These are phyloP conservation scores for Toxotes lorentzi DNA, from an alignment of 2,797 vertebrate species.

Conservation along the genomic window DNA sequence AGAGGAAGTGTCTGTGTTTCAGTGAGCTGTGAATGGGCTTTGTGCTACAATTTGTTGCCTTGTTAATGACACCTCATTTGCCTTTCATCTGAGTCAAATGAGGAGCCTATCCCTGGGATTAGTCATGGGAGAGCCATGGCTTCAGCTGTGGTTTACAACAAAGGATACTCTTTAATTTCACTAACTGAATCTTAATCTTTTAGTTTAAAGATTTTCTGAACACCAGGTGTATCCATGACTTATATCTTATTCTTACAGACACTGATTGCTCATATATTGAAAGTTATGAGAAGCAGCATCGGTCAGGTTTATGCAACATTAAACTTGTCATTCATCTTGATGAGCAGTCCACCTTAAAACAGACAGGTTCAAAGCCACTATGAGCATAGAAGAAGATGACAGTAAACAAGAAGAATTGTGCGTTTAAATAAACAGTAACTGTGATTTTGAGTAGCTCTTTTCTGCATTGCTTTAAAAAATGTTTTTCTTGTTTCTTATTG, in stretches of 20 bases:
- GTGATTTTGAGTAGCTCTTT: neutral
- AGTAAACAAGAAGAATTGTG: neutral
- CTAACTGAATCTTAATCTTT: constrained; percentile 27
- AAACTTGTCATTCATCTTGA: constrained; percentile 27
- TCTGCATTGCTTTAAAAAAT: neutral
- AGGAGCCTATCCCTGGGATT: constrained; percentile 55
- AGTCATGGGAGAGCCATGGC: constrained; percentile 31
- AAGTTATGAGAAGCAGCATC: neutral
- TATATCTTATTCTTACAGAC: constrained; percentile 2
- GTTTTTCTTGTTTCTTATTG: too few relatives aligned
- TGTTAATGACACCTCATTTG: constrained; percentile 66
- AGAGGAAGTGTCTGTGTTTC: constrained; percentile 42
- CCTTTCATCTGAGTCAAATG: constrained; percentile 63
- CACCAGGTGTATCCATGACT: neutral
- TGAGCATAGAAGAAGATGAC: neutral
- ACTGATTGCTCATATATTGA: neutral
- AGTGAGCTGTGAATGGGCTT: constrained; percentile 21
- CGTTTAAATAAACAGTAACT: neutral
- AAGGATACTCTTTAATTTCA: constrained; percentile 39
- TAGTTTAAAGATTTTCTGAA: neutral
- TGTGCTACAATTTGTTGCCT: constrained; percentile 54
- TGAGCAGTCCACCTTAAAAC: constrained; percentile 24
- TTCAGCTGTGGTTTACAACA: constrained; percentile 44
- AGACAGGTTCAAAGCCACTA: constrained; percentile 14
- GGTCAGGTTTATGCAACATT: constrained; percentile 10